Percentiles rank a stretch among this genome's conserved stretches.
Conservation (phyloP, 2,797 vertebrate genomes). For the Rallus crepitans region DNA sequence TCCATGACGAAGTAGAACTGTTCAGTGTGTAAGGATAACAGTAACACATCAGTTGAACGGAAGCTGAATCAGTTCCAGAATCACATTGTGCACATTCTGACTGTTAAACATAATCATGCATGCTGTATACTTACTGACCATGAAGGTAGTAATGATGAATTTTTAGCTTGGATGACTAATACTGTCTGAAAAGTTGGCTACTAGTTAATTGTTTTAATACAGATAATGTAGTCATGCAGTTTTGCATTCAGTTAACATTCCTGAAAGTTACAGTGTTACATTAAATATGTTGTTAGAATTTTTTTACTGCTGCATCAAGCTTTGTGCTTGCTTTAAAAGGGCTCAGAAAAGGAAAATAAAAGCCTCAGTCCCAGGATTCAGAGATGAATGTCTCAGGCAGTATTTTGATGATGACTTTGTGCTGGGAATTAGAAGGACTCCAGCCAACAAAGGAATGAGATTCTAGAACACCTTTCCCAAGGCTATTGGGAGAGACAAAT, state of each 20-base stretch:
- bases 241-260: background rate
- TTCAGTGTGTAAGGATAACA: background rate
- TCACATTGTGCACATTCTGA: background rate
- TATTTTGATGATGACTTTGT: background rate
- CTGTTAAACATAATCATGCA: background rate
- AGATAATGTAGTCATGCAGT: background rate
- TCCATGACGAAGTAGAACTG: background rate
- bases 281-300: background rate
- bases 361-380: background rate
- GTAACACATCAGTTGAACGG: background rate
- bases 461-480: background rate
- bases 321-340: background rate
- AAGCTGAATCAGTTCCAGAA: background rate
- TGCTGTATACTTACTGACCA: background rate
- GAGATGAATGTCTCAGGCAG: background rate
- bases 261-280: background rate
- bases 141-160: background rate
- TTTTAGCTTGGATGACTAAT: background rate
- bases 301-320: background rate
- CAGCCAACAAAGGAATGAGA: conserved; percentile 17
- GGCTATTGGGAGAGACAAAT: background rate
- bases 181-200: background rate
- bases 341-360: background rate
- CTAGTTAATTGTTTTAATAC: background rate
- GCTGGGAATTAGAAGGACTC: background rate